Base-by-base conservation (phyloP, 1,140 invertebrate genomes). In the Euglossa dilemma region DNA sequence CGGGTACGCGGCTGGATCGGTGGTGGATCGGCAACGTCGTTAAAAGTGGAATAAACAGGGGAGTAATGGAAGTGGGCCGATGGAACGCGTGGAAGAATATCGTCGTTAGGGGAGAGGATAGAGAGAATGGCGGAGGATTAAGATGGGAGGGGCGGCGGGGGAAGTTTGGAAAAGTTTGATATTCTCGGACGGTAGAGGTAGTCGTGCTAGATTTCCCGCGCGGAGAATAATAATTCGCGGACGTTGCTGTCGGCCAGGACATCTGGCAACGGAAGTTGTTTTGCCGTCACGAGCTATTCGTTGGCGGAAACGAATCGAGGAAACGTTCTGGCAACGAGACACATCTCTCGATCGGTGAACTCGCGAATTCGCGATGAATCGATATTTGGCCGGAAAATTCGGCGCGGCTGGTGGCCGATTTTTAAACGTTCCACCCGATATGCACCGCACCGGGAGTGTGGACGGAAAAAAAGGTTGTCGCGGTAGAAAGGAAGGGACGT, bases 211-310 rank as follows among this genome's bases (percentile, higher is more conserved):
- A 20, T 50, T 69, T 45, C 45, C 50, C 36, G 18, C 36, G 71
- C 1, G 36, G 2, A 18, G 54, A 57, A 43, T 73, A 57, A 73
- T 57, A 73, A 73, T 73, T 56, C 11, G 28, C n/a, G 20, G 23
- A 54, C 52, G 20, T 56, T 54, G 36, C 36, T 23, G 12, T 52
- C 69, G 45, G 20, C 63, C 28, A 11, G 12, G 43, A 47, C 23
- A 47, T 69, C 67, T 50, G 67, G 67, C 67, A 70, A 50, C 67
- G 67, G 45, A 69, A 69, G 67, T 69, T 50, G 45, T n/a, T n/a
- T 11, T 23, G n/a, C 14, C 64, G 66, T 45, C 43, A 43, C 43
- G 43, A 67, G 43, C 43, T 67, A 67, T 67, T 45, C 66, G 66
- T 67, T 43, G 43, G 23, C 43, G 66, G 43, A 69, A 69, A 69